phyloP scores from a whole-genome alignment of 2,113 vertebrate species.

The Sylvietta virens region DNA sequence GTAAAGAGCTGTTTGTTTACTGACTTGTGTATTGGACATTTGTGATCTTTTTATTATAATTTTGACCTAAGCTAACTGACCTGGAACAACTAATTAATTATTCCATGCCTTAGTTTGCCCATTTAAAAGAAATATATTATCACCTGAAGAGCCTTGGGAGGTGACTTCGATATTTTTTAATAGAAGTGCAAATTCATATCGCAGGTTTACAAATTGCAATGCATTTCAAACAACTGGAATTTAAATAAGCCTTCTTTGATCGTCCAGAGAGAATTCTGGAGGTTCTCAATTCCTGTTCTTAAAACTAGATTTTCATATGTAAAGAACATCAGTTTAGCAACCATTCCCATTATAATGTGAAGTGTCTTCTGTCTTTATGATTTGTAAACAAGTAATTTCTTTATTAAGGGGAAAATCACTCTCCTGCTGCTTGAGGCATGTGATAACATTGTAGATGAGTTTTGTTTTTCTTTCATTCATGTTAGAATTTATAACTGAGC shows the following conservation, averaged over 20 bases:
- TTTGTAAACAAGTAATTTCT: not conserved
- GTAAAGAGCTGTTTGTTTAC: not conserved
- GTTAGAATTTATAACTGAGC: not conserved
- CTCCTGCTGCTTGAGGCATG: not conserved
- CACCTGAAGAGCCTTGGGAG: constrained; percentile 8
- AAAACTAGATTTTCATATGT: not conserved
- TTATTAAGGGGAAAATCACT: not conserved
- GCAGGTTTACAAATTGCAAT: not conserved
- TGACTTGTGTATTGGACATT: not conserved
- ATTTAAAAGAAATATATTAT: not conserved
- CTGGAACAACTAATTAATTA: not conserved
- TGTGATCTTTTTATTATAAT: not conserved
- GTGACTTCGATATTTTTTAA: not conserved
- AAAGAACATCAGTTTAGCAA: not conserved
- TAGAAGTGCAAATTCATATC: not conserved
- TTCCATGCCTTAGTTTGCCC: not conserved
- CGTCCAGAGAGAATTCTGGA: not conserved
- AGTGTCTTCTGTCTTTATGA: not conserved
- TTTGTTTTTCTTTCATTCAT: not conserved
- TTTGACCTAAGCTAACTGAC: not conserved
- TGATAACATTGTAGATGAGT: not conserved
- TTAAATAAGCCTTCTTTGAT: constrained; percentile 1
- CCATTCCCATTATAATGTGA: not conserved
- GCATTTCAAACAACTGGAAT: constrained; percentile 11
- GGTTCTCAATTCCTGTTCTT: not conserved